Evolutionary conservation across 2,797 vertebrate genomes (phyloP), one percentile per base, ranked within the genome.

Genomic region (Schizopygopsis pylzovi): DNA sequence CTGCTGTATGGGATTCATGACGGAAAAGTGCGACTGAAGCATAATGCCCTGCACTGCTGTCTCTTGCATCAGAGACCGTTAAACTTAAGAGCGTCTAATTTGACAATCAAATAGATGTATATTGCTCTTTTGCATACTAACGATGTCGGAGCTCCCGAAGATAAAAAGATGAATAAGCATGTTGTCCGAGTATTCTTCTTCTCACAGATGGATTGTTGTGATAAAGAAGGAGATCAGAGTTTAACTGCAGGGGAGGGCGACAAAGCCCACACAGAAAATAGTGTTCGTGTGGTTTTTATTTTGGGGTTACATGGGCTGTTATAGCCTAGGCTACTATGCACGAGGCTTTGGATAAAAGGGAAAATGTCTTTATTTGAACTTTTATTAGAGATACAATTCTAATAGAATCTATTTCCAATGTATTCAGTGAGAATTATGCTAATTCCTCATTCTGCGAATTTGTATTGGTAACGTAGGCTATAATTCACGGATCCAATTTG

Each of bases 281-380:
- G 52, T 45, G 76, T 8, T 47, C 6, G 52, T 86, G 59, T 81
- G 84, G 78, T 72, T 79, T 84, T 88, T 83, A 82, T 88, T 86
- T 89, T 61, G 65, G 81, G 65, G 83, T 88, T 83, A 90, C 89
- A 85, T 89, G 86, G 77, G 78, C 22, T n/a, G 37, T 33, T 33
- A 33, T 33, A 33, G 33, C 33, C 33, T 33, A 33, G 33, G 33
- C 33, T 33, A 33, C 33, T 33, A 3, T 3, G 33, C 33, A 12
- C 68, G 13, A 18, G 9, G 68, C 22, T 82, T n/a, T 72, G 33
- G 28, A 20, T 70, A 8, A 70, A 22, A 54, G 16, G 6, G 13
- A 33, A 63, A 45, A 43, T 28, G 15, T n/a, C 3, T 75, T 37
- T 6, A 37, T 54, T 76, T 11, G 11, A 72, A 49, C 45, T 20